Conservation (phyloP, 1,140 invertebrate genomes). For the Pseudomyrmex concolor region DNA sequence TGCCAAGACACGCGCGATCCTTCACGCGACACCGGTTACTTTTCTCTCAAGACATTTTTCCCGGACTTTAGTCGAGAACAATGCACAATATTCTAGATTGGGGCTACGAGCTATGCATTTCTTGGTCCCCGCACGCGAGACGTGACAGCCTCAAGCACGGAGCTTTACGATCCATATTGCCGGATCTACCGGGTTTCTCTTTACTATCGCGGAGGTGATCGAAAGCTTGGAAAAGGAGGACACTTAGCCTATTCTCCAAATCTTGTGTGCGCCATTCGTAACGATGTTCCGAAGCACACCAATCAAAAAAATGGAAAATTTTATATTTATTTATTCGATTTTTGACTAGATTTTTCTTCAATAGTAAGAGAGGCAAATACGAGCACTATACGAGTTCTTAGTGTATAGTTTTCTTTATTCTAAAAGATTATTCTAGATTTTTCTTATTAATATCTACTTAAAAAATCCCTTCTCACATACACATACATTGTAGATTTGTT, state of each 20-base stretch:
- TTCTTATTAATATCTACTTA: background rate
- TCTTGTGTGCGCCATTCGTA: background rate
- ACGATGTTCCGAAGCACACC: constrained; percentile 25
- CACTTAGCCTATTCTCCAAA: background rate
- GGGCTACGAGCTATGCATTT: background rate
- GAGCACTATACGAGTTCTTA: no score
- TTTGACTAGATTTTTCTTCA: background rate
- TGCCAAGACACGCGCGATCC: background rate
- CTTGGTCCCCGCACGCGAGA: background rate
- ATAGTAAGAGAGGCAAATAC: no score
- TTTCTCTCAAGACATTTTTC: constrained; percentile 8
- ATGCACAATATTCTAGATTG: background rate
- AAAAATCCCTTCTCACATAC: background rate
- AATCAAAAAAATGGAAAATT: constrained; percentile 12
- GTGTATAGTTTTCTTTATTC: no score
- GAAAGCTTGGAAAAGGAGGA: constrained; percentile 8
- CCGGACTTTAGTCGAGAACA: constrained; percentile 13
- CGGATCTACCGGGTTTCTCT: constrained; percentile 5
- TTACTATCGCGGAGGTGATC: background rate
- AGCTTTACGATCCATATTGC: constrained; percentile 47
- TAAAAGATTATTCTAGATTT: background rate
- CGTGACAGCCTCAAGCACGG: background rate
- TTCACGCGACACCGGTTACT: constrained; percentile 15
- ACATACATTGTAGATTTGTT: background rate
- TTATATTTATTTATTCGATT: constrained; percentile 35